These are phyloP conservation scores for Nanorana parkeri DNA, from an alignment of 2,113 vertebrate genomes.

Conservation along the genomic window DNA sequence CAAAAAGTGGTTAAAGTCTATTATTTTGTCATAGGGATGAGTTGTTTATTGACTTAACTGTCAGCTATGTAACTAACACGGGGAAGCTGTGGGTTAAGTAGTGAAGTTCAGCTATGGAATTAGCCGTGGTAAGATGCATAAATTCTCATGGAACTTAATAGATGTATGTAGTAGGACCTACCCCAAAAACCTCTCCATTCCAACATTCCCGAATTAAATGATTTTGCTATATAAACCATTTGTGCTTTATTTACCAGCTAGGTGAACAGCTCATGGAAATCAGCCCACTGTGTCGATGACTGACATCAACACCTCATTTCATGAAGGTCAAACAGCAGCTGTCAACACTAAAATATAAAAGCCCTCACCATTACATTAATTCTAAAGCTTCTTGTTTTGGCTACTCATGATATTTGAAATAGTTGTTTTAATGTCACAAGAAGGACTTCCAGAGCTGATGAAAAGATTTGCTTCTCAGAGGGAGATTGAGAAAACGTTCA, in stretches of 20 bases:
- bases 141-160: neutral
- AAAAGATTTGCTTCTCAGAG: neutral
- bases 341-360: slow-evolving; percentile 56
- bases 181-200: no score
- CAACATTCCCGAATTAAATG: neutral
- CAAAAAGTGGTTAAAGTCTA: no score
- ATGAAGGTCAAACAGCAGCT: slow-evolving; percentile 55
- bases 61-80: no score
- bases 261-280: slow-evolving; percentile 34
- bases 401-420: slow-evolving; percentile 50
- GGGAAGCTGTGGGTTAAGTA: no score
- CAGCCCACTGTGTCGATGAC: slow-evolving; percentile 46
- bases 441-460: slow-evolving; percentile 2
- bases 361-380: slow-evolving; percentile 36
- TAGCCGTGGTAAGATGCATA: no score
- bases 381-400: slow-evolving; percentile 55
- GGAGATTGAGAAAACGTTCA: slow-evolving; percentile 4
- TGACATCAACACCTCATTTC: slow-evolving; percentile 51
- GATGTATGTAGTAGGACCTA: neutral
- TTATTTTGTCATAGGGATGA: no score
- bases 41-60: no score
- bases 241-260: neutral
- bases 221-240: neutral
- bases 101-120: no score
- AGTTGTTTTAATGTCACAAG: slow-evolving; percentile 36